Evolutionary conservation across 2,797 vertebrate genomes (phyloP), one percentile per base, ranked within the genome.

Genomic region (Glossophaga mutica): DNA sequence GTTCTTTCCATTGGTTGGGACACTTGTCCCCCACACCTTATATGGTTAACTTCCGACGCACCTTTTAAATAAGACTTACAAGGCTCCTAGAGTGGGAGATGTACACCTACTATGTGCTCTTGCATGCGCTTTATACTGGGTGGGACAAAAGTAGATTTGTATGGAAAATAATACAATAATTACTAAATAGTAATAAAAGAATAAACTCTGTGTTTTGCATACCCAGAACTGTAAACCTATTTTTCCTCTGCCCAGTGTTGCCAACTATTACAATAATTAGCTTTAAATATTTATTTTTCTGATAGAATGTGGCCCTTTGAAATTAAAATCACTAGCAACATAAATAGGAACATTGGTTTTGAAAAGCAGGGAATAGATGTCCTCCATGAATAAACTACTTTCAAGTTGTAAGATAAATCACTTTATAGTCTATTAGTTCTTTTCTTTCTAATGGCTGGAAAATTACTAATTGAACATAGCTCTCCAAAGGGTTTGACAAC

Each of bases 221-320:
- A 22, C 29, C 46, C 73, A 44, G 32, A 76, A 19, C 46, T 19
- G 3, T 14, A 77, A 76, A 50, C 46, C 48, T 50, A 34, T 16
- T 77, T 77, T 76, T 77, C 1, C 6, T 44, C 74, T 3, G 18
- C 19, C 9, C 32, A 21, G 32, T 52, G 18, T 83, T 87, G 89
- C 21, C 52, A 81, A 0, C 9, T 44, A 12, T 73, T 22, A 34
- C 16, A 32, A 10, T 59, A 24, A 46, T 68, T 16, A 62, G 15
- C 37, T 86, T 74, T 73, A 22, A 4, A 24, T 68, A 34, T 78
- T 78, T 91, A 57, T 78, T 71, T 90, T 48, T 70, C n/a, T 79
- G 29, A 57, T 32, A 37, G 29, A 78, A 77, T 29, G 8, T 39
- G 34, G 21, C 1, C 21, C 55, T 59, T 86, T 57, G 9, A 82